phyloP scores from a whole-genome alignment of 2,113 vertebrate genomes.

The Nycticryphes semicollaris region DNA sequence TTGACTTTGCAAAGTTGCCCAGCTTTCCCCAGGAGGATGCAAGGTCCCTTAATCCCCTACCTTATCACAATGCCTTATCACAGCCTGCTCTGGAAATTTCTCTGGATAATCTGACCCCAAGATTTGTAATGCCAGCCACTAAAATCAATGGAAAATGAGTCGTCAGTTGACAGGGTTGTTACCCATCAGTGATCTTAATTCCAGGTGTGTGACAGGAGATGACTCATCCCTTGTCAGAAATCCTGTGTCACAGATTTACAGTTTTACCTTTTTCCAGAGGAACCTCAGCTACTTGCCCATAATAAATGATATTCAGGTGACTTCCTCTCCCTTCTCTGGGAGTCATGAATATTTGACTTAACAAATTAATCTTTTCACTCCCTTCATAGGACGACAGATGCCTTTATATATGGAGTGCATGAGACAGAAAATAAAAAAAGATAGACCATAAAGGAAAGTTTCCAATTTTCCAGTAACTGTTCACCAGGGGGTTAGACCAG shows the following conservation, averaged over 20 bases:
- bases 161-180: neutral
- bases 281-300: neutral
- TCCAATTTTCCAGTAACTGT: neutral
- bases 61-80: neutral
- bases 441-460: neutral
- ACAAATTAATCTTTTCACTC: conserved; percentile 42
- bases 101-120: neutral
- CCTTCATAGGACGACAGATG: neutral
- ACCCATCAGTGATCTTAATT: neutral
- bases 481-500: neutral
- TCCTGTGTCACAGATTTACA: neutral
- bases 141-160: neutral
- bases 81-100: neutral
- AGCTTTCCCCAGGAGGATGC: neutral
- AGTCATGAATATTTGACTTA: conserved; percentile 38
- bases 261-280: neutral
- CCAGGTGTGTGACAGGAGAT: neutral
- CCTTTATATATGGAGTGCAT: neutral
- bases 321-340: neutral
- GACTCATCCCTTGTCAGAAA: neutral
- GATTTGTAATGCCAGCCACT: neutral
- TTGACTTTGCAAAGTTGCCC: conserved; percentile 10
- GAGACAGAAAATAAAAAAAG: neutral
- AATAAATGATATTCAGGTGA: conserved; percentile 17
- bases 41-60: neutral